A percentile compares a stretch with the other conserved stretches of the same genome.
Conservation (phyloP, 2,113 vertebrate genomes). For the Dasypus novemcinctus region DNA sequence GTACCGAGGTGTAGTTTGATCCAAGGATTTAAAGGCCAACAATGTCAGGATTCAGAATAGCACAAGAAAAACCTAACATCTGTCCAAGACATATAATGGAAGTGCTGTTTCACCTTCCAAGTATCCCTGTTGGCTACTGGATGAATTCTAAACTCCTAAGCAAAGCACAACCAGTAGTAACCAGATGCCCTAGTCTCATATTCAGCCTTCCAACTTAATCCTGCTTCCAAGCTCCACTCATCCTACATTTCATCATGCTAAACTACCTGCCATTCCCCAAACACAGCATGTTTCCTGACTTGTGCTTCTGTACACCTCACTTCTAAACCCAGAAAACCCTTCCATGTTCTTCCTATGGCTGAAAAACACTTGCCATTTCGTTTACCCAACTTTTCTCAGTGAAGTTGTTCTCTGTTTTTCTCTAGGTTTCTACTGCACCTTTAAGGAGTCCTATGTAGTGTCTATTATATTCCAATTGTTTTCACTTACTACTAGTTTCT, state of each 20-base stretch:
- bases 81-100: neutral
- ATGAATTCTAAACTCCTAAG: neutral
- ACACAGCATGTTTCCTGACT: fast-evolving
- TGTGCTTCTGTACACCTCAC: too few relatives aligned
- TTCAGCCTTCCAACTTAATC: neutral
- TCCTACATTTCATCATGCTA: neutral
- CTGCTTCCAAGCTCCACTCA: neutral
- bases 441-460: neutral
- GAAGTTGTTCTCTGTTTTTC: neutral
- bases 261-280: neutral
- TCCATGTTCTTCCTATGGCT: neutral
- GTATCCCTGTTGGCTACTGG: neutral
- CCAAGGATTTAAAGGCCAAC: neutral
- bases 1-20: neutral
- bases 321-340: neutral
- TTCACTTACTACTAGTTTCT: neutral
- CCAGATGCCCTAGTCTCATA: neutral
- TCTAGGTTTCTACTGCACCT: neutral
- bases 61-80: neutral
- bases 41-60: neutral
- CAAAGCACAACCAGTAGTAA: neutral
- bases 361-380: neutral
- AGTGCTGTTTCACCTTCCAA: slow-evolving; percentile 9
- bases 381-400: neutral
- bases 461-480: neutral